Evolutionary conservation across 2,797 vertebrate species (phyloP), one percentile per base, ranked within the genome.

Genomic region (Rhinatrema bivittatum): DNA sequence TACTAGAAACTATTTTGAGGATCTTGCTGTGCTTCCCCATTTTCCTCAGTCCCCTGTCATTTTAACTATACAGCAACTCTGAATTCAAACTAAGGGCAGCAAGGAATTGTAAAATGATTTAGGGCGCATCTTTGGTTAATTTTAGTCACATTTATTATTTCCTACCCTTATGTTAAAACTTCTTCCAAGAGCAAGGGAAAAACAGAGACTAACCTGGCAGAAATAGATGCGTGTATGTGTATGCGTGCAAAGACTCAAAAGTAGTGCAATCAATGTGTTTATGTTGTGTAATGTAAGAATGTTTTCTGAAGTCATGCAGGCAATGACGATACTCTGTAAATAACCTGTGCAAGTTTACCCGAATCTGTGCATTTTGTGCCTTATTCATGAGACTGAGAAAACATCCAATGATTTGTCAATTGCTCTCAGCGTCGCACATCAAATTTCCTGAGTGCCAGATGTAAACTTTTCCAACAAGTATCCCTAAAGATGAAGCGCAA

Each of bases 351-450:
- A 80, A 82, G 87, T 91, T 89, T 93, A 94, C 86, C 91, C 84
- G 86, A 89, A 93, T 94, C 87, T 93, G 91, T 97, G 90, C 90
- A 94, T 95, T 85, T 89, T 93, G 93, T 97, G 94, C 92, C 93
- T 98, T 97, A 97, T 87, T 89, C 87, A 90, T 70, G 79, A 84
- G 83, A 81, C 82, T 78, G 69, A 80, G 80, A 76, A 67, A 70
- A 71, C 78, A 82, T 83, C 76, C 84, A 83, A 82, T 77, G 73
- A 65, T 68, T 63, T 58, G 84, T 87, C 76, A 68, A 71, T 76
- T 81, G 72, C 86, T 85, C 82, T 72, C 81, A 66, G 44, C 65
- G 56, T 41, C 84, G 79, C 78, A 79, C 81, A 74, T 62, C 68
- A 52, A 76, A 76, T 70, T 74, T 82, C 65, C 68, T 5, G 60